phyloP scores from a whole-genome alignment of 2,113 vertebrate genomes.

The Brachyistius frenatus region DNA sequence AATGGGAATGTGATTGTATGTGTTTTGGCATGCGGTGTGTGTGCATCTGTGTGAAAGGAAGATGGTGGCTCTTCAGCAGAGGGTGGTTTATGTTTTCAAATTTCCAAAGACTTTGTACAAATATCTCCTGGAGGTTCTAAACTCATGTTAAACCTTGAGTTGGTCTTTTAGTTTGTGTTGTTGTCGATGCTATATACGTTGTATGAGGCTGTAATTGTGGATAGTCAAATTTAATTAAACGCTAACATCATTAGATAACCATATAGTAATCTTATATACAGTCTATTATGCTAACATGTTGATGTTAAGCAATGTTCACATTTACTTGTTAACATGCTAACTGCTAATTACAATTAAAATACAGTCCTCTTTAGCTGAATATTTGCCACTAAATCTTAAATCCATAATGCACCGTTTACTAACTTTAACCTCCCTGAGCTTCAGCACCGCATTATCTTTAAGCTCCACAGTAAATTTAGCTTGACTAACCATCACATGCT shows the following conservation, averaged over 20 bases:
- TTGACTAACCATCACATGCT: conserved; percentile 18
- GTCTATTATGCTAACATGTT: neutral
- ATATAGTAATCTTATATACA: neutral
- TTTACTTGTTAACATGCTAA: neutral
- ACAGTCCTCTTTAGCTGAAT: neutral
- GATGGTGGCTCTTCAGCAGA: no score
- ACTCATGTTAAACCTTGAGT: no score
- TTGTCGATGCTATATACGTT: no score
- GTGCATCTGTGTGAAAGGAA: no score
- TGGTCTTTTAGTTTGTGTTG: no score
- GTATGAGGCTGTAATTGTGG: no score
- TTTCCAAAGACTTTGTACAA: no score
- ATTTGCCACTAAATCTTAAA: conserved; percentile 14
- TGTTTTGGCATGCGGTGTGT: neutral
- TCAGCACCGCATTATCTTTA: neutral
- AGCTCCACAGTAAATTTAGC: conserved; percentile 5
- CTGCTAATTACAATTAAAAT: neutral
- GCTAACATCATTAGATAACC: no score
- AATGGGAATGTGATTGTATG: neutral
- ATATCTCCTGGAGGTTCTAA: no score
- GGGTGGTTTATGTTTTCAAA: no score
- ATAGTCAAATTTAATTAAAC: no score
- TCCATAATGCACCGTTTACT: neutral
- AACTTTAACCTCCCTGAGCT: conserved; percentile 7
- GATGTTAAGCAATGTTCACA: neutral